phyloP scores from a whole-genome alignment of 2,888 invertebrate genomes.

The Tenthredo notha region DNA sequence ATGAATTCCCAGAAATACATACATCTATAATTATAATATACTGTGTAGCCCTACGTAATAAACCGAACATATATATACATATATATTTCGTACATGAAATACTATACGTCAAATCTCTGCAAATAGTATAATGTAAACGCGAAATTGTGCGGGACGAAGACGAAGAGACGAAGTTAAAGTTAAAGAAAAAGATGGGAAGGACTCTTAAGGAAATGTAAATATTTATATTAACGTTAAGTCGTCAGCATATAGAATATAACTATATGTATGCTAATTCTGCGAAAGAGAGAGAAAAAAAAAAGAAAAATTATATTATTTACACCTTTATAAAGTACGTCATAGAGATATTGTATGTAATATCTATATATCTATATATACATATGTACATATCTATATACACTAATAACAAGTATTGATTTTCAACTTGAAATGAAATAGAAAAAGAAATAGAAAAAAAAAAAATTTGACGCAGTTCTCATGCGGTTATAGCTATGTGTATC shows the following conservation, averaged over 20 bases:
- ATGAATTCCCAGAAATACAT: not conserved
- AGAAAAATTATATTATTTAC: constrained; percentile 24
- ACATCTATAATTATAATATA: not conserved
- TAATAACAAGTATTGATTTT: constrained; percentile 38
- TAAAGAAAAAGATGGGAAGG: not conserved
- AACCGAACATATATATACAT: not conserved
- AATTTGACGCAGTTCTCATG: not conserved
- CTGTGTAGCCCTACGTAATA: not conserved
- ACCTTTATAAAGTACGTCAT: constrained; percentile 45
- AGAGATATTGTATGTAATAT: not conserved
- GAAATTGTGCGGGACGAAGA: not conserved
- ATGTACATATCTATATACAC: not conserved
- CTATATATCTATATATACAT: not conserved
- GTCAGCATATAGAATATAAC: not conserved
- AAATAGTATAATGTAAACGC: constrained; percentile 15
- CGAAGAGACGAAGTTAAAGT: no score
- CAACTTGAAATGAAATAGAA: constrained; percentile 5
- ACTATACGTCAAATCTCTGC: constrained; percentile 26
- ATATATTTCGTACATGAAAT: not conserved
- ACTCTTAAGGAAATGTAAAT: constrained; percentile 34
- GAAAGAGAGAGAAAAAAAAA: not conserved
- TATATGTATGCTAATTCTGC: not conserved
- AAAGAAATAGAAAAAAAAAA: no score
- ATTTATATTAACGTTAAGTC: constrained; percentile 34
- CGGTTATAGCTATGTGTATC: not conserved